Evolutionary conservation across 2,888 invertebrate genomes (phyloP), one percentile per base, ranked within the genome.

Genomic region (Graphium colonna): DNA sequence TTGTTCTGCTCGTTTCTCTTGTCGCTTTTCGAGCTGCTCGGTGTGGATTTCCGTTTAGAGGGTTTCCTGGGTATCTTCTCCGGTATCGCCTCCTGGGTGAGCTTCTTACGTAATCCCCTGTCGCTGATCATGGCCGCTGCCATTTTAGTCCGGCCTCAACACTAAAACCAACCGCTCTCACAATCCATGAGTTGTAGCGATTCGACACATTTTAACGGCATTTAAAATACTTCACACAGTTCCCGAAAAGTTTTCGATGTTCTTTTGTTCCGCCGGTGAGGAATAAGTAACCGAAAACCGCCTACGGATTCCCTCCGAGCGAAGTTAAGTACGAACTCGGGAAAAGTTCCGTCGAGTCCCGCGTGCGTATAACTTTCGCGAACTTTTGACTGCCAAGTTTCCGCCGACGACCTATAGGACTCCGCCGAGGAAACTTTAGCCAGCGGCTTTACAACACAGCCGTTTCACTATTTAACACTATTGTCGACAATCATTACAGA

Each of bases 1-100:
- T 91, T 92, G 69, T 92, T 92, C 62, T 91, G 91, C 62, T 92
- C 92, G 61, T 84, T 87, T 60, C 85, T 90, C 63, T 84, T 85
- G 10, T 82, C 83, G 45, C 68, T 68, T 65, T 82, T 87, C 0
- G 89, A 85, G 56, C 77, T 78, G 62, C 86, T 75, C 1, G 90
- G 76, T 10, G 83, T 76, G 1, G 88, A 86, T 70, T 90, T 90
- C 57, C 90, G 87, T 64, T 91, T 91, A 1, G 90, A 80, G 3
- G 90, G 85, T 60, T 90, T 90, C 57, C 82, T 71, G 1, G 88
- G 88, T 15, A 79, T 79, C 70, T 86, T 91, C 60, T 79, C 86
- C 15, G 81, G 85, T 59, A 82, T 87, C n/a, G 81, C 83, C 62
- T 86, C 87, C 58, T 88, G 90, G 1, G 84, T 88, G 52, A 90